phyloP scores from a whole-genome alignment of 1,140 invertebrate genomes.

The Fopius arisanus region DNA sequence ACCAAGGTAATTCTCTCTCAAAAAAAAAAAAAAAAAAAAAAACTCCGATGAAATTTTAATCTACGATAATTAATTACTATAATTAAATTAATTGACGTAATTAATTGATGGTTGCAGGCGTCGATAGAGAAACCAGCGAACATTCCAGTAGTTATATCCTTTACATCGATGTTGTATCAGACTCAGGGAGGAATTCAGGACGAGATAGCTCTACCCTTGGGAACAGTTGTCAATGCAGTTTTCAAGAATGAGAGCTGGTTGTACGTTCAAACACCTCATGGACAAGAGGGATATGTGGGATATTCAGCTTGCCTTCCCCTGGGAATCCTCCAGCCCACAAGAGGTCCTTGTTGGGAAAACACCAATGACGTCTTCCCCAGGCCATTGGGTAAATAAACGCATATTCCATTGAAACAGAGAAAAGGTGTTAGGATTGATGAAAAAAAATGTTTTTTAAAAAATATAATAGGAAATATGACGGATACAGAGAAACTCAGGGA shows the following conservation, averaged over 20 bases:
- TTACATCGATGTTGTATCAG: slow-evolving; percentile 77
- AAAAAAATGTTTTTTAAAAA: too few relatives aligned
- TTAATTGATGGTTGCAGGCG: slow-evolving; percentile 63
- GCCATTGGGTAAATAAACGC: slow-evolving; percentile 59
- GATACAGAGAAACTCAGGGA: slow-evolving; percentile 73
- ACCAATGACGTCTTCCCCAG: slow-evolving; percentile 79
- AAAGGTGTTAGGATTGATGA: too few relatives aligned
- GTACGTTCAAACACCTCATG: slow-evolving; percentile 82
- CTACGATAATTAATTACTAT: too few relatives aligned
- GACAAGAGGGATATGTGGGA: slow-evolving; percentile 79
- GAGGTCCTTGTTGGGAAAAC: slow-evolving; percentile 78
- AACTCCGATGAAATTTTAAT: too few relatives aligned
- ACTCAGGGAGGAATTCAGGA: slow-evolving; percentile 75
- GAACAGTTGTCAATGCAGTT: slow-evolving; percentile 84
- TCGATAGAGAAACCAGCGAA: slow-evolving; percentile 78
- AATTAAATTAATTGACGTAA: too few relatives aligned
- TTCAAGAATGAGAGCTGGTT: slow-evolving; percentile 85
- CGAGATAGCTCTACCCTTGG: slow-evolving; percentile 76
- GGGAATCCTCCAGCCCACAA: slow-evolving; percentile 70
- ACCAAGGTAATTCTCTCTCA: slow-evolving; percentile 66
- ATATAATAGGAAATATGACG: slow-evolving; percentile 71
- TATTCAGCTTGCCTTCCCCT: slow-evolving; percentile 79
- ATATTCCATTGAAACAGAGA: too few relatives aligned
- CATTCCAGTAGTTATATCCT: slow-evolving; percentile 81
- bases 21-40: too few relatives aligned